These are phyloP conservation scores for Bufo bufo DNA, from an alignment of 2,113 vertebrate species.

Conservation along the genomic window DNA sequence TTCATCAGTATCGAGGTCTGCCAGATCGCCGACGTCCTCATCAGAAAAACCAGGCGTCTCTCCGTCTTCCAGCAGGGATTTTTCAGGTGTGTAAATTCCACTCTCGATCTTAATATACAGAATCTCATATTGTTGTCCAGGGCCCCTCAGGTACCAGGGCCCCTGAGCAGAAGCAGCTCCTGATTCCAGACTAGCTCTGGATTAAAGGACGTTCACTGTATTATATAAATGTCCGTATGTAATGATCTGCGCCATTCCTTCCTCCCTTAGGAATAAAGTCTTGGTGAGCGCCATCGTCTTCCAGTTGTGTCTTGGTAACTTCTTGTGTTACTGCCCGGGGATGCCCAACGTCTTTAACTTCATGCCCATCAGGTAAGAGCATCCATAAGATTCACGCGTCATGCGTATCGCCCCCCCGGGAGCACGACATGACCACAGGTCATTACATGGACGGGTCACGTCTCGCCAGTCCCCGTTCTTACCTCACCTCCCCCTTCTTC, in stretches of 20 bases:
- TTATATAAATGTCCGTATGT: no score
- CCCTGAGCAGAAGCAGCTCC: no score
- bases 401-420: no score
- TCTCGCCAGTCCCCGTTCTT: no score
- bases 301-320: conserved; percentile 82
- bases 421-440: no score
- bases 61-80: conserved; percentile 85
- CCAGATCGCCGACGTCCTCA: conserved; percentile 85
- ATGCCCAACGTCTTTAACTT: conserved; percentile 91
- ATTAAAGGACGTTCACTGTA: no score
- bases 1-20: conserved; percentile 88
- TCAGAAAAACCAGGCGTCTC: conserved; percentile 85
- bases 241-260: background rate
- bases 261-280: conserved; percentile 75
- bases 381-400: background rate
- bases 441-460: no score
- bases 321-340: conserved; percentile 87
- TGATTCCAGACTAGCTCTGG: background rate
- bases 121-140: no score
- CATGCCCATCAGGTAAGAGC: conserved; percentile 85
- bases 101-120: no score
- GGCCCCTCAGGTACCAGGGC: background rate
- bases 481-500: background rate
- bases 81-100: conserved; percentile 73
- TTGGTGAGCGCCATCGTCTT: conserved; percentile 83